Evolutionary conservation across 2,113 vertebrate species (phyloP), one percentile per base, ranked within the genome.

Genomic region (Delphinus delphis): DNA sequence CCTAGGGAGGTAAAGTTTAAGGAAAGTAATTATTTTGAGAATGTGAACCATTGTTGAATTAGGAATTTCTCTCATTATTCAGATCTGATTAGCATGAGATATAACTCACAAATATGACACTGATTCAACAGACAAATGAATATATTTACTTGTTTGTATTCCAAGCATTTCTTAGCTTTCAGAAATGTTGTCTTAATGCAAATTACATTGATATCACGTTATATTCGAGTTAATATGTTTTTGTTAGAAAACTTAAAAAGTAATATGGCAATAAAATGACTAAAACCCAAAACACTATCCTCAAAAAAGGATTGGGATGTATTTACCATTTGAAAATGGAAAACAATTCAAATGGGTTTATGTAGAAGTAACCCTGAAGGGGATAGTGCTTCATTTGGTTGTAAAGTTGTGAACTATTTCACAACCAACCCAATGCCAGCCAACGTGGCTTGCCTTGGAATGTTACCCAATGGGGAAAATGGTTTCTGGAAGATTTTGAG

Each of bases 11-110:
- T 97, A 90, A 98, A 98, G 96, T 97, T 92, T 97, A 94, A 97
- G 96, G 93, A 98, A 98, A 97, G n/a, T 84, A 98, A 95, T 98
- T 94, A 98, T 98, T 98, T 97, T 95, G 93, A 97, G 95, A 97
- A 97, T 97, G 96, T 95, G 96, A 98, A 87, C 97, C 95, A 97
- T 79, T 89, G 77, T 97, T 98, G 93, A 96, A 88, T 91, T 96
- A 85, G 41, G 89, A 98, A 97, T 98, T 98, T 98, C 81, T 73
- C 58, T 98, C 95, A 88, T 98, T 98, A 97, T 96, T 98, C 92
- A 96, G 97, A 96, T 79, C 93, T 97, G 97, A 98, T 98, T 97
- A 98, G 92, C 95, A 95, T 90, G 97, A 98, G 98, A 97, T 96
- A 90, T 93, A 98, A 98, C 97, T 98, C 95, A 96, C 94, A 98